phyloP scores from a whole-genome alignment of 1,140 invertebrate genomes.

The roundworm (Caenorhabditis elegans) region WBcel235 BX284602.5:5881001-5881500 shows the following conservation, averaged over 20 bases:
- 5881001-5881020: constrained; percentile 18
- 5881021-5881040: constrained; percentile 24
- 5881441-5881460: no score
- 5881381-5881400: no score
- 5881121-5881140: background rate
- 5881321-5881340: no score
- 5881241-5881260: constrained; percentile 30
- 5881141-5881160: background rate
- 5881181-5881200: constrained; percentile 21
- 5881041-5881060: background rate
- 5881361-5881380: no score
- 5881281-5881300: background rate
- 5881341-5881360: no score
- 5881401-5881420: no score
- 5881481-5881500: no score
- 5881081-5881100: background rate
- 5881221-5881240: background rate
- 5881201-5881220: constrained; percentile 4
- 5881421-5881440: no score
- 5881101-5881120: background rate
- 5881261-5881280: background rate
- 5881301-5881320: background rate
- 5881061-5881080: background rate
- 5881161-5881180: background rate
- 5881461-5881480: no score